A percentile compares a stretch with the other conserved stretches of the same genome.
phyloP scores from a whole-genome alignment of 1,140 invertebrate genomes.

The Orchesella cincta region DNA sequence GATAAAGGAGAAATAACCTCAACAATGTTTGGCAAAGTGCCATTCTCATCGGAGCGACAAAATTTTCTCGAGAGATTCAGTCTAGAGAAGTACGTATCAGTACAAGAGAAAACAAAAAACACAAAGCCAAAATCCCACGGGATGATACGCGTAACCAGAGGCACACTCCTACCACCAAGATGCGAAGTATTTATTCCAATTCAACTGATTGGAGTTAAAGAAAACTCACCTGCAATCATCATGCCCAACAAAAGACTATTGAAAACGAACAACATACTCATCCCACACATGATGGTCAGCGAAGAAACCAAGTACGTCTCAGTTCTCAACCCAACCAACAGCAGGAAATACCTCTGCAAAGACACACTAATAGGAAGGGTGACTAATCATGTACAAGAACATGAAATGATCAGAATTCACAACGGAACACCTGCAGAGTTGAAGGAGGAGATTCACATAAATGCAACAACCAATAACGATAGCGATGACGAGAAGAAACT shows the following conservation, averaged over 20 bases:
- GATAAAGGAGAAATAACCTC: background rate
- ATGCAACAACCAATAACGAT: background rate
- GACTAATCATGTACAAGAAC: background rate
- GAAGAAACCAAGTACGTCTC: background rate
- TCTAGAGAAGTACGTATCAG: background rate
- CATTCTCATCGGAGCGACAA: background rate
- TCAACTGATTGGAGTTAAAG: background rate
- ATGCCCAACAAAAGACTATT: background rate
- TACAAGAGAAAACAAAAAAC: background rate
- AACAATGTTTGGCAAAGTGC: background rate
- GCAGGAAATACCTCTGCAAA: background rate
- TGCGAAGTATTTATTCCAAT: background rate
- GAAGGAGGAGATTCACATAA: background rate
- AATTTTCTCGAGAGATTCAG: background rate
- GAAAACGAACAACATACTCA: background rate
- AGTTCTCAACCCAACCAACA: background rate
- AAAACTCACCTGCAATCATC: background rate
- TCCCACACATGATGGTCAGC: background rate
- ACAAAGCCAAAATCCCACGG: background rate
- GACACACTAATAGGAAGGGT: background rate
- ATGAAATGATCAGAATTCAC: background rate
- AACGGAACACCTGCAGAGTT: background rate
- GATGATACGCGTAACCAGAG: background rate
- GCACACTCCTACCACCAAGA: background rate
- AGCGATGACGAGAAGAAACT: background rate